Percentiles rank a stretch among this genome's conserved stretches.
Evolutionary conservation across 2,888 invertebrate genomes (phyloP).

Genomic region (Agriotes lineatus): DNA sequence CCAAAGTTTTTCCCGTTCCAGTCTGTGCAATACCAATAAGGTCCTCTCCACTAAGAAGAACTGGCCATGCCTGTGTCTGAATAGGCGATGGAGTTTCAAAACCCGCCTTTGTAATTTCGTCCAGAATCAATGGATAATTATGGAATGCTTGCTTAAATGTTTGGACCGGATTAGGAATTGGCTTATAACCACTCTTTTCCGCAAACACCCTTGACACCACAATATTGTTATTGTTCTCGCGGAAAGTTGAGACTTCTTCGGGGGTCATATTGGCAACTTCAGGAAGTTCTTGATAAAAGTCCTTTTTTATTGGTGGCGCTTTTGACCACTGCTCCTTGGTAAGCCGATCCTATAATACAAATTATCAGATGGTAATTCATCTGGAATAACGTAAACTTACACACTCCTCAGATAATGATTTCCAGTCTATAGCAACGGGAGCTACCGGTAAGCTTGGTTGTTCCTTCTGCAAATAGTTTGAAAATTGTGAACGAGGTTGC

Average conservation of each 20-base stretch:
- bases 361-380: too few species aligned
- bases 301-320: slow-evolving; percentile 78
- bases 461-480: background rate
- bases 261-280: slow-evolving; percentile 75
- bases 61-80: slow-evolving; percentile 95
- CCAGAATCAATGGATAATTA: slow-evolving; percentile 85
- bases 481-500: slow-evolving; percentile 22
- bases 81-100: slow-evolving; percentile 91
- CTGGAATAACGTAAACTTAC: too few species aligned
- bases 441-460: background rate
- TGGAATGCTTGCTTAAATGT: slow-evolving; percentile 88
- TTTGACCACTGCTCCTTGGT: slow-evolving; percentile 74
- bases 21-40: slow-evolving; percentile 97
- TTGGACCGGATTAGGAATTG: slow-evolving; percentile 81
- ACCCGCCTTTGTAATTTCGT: slow-evolving; percentile 83
- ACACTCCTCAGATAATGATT: slow-evolving; percentile 68
- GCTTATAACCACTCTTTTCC: slow-evolving; percentile 61
- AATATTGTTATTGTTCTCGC: slow-evolving; percentile 78
- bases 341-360: slow-evolving; percentile 69
- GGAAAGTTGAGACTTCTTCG: slow-evolving; percentile 75
- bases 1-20: slow-evolving; percentile 94
- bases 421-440: slow-evolving; percentile 69
- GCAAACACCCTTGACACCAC: slow-evolving; percentile 78
- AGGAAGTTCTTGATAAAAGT: slow-evolving; percentile 86
- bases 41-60: slow-evolving; percentile 90